These are phyloP conservation scores for Tylochromis polylepis DNA, from an alignment of 2,113 vertebrate species.

Conservation along the genomic window DNA sequence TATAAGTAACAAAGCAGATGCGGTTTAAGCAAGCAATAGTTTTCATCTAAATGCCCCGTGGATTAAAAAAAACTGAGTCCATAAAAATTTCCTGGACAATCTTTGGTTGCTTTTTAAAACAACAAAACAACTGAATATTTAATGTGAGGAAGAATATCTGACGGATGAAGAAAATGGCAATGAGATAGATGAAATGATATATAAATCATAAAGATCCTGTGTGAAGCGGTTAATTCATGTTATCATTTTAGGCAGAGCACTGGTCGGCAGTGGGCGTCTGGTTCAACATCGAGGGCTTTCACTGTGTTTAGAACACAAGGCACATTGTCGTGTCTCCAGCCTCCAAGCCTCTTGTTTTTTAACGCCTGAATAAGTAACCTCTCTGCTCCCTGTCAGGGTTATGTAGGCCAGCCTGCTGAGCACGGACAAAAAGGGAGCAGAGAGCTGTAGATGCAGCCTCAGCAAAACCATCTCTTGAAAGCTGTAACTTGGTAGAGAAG, in stretches of 20 bases:
- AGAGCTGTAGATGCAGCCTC: constrained; percentile 27
- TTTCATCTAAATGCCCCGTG: fast-evolving
- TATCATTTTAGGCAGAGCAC: background rate
- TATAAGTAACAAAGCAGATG: background rate
- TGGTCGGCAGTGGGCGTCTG: background rate
- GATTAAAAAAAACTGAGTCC: fast-evolving
- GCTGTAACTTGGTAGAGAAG: background rate
- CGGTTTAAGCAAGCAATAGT: background rate
- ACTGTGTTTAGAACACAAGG: constrained; percentile 39
- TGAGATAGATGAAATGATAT: fast-evolving
- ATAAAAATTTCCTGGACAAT: background rate
- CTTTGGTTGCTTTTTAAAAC: background rate
- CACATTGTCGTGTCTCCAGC: constrained; percentile 23
- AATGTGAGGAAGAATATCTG: background rate
- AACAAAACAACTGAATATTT: background rate
- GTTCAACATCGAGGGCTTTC: background rate
- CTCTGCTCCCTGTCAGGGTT: constrained; percentile 17
- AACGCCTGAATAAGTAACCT: constrained; percentile 30
- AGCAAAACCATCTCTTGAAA: constrained; percentile 23
- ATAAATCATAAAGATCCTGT: background rate
- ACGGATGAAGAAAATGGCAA: background rate
- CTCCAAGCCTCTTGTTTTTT: constrained; percentile 14
- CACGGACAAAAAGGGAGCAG: constrained; percentile 35
- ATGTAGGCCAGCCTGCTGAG: constrained; percentile 50
- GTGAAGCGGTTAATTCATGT: background rate